phyloP scores from a whole-genome alignment of 2,797 vertebrate species.

The Dryobates pubescens region DNA sequence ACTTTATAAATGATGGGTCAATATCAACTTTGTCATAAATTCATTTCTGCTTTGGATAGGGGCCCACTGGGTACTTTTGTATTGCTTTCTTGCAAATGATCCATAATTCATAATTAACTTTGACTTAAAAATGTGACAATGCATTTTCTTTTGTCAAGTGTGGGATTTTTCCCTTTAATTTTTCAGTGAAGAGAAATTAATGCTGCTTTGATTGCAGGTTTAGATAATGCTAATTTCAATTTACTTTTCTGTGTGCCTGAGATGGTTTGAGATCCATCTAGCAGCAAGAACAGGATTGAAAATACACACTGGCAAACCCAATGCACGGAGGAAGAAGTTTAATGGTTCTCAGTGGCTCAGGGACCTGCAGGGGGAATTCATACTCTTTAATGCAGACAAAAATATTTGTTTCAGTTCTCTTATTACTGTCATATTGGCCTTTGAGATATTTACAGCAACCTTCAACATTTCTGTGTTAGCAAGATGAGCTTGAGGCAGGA shows the following conservation, averaged over 20 bases:
- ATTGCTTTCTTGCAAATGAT: slow-evolving; percentile 58
- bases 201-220: slow-evolving; percentile 21
- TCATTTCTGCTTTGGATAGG: slow-evolving; percentile 65
- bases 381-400: neutral
- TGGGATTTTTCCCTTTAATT: neutral
- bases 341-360: neutral
- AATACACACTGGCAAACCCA: neutral
- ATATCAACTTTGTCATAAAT: slow-evolving; percentile 72
- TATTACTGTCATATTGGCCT: neutral
- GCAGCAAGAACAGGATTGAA: neutral
- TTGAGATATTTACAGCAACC: neutral
- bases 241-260: neutral
- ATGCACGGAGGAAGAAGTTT: neutral
- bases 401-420: neutral
- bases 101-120: slow-evolving; percentile 62
- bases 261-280: neutral
- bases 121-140: slow-evolving; percentile 53
- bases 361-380: neutral
- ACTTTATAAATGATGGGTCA: slow-evolving; percentile 74
- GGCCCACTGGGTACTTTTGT: slow-evolving; percentile 60
- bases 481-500: neutral
- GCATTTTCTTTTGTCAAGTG: slow-evolving; percentile 36
- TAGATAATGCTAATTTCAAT: slow-evolving; percentile 49
- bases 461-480: neutral
- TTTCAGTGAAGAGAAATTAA: slow-evolving; percentile 38